Percentiles rank a stretch among this genome's conserved stretches.
Evolutionary conservation across 2,888 invertebrate genomes (phyloP).

Genomic region (Macrostomum cliftonense): DNA sequence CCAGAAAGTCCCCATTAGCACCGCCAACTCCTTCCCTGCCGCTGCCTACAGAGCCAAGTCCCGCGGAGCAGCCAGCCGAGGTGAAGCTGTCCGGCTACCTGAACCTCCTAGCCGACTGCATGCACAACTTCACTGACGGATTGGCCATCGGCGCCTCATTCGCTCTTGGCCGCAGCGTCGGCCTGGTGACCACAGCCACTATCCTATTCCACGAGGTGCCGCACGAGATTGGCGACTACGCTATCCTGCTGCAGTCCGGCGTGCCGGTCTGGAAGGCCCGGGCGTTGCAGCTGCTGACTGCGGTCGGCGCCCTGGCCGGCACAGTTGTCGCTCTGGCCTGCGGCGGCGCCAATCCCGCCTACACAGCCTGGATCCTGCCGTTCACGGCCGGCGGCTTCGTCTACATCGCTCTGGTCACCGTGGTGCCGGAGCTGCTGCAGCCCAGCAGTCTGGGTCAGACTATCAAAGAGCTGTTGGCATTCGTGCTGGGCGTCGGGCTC

Average conservation of each 20-base stretch:
- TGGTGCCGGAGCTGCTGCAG: conserved; percentile 83
- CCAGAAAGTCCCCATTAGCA: too few species aligned
- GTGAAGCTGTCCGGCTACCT: conserved; percentile 75
- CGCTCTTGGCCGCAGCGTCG: conserved; percentile 11
- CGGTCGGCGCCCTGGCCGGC: conserved; percentile 78
- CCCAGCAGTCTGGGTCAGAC: conserved; percentile 52
- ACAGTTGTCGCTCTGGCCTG: conserved; percentile 67
- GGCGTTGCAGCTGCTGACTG: conserved; percentile 75
- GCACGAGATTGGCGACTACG: conserved; percentile 98
- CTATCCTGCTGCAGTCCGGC: conserved; percentile 88
- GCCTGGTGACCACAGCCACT: conserved; percentile 64
- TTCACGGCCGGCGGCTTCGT: conserved; percentile 97
- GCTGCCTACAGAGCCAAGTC: too few species aligned
- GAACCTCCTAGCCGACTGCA: conserved; percentile 89
- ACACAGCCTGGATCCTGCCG: conserved; percentile 60
- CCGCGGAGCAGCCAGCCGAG: conserved; percentile 5
- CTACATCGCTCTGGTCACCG: conserved; percentile 95
- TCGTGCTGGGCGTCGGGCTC: conserved; percentile 72
- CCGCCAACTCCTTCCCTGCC: too few species aligned
- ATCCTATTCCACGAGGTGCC: conserved; percentile 94
- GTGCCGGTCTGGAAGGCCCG: conserved; percentile 74
- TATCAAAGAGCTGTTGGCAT: conserved; percentile 66
- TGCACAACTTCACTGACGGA: conserved; percentile 97
- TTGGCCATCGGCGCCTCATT: conserved; percentile 56
- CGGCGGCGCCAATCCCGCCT: conserved; percentile 46